A percentile compares a stretch with the other conserved stretches of the same genome.
Conservation (phyloP, 2,888 invertebrate genomes). For the Mythimna pallens region DNA sequence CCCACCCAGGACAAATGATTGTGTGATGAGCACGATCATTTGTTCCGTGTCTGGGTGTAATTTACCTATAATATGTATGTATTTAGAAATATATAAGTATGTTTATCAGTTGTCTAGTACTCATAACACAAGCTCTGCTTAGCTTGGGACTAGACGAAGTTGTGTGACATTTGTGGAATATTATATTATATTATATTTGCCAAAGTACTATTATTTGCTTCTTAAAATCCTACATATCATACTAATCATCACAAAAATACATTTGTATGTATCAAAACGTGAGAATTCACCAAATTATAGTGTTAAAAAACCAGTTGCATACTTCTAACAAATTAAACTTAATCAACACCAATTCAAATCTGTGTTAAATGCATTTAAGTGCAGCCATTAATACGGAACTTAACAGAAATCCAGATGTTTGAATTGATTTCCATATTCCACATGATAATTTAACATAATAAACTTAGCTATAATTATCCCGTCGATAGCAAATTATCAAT, state of each 20-base stretch:
- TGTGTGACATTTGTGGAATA: too few relatives aligned
- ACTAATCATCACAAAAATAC: background rate
- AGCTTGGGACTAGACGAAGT: too few relatives aligned
- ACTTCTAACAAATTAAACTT: constrained; percentile 20
- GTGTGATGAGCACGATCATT: too few relatives aligned
- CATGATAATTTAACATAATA: constrained; percentile 33
- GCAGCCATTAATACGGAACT: constrained; percentile 47
- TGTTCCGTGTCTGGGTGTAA: too few relatives aligned
- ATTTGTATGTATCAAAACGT: background rate
- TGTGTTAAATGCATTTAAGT: constrained; percentile 39
- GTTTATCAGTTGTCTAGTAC: too few relatives aligned
- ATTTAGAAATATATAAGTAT: too few relatives aligned
- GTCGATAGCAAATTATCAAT: constrained; percentile 43
- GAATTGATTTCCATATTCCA: constrained; percentile 47
- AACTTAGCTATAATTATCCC: constrained; percentile 31
- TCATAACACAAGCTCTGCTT: too few relatives aligned
- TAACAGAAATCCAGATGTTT: constrained; percentile 29
- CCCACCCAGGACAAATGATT: too few relatives aligned
- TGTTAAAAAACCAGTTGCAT: constrained; percentile 38
- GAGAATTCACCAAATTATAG: constrained; percentile 24
- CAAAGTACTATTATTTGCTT: background rate
- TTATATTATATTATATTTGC: too few relatives aligned
- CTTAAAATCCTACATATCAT: background rate
- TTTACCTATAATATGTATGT: too few relatives aligned
- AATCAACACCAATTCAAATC: constrained; percentile 36